phyloP scores from a whole-genome alignment of 2,113 vertebrate genomes.

The Apteryx owenii region DNA sequence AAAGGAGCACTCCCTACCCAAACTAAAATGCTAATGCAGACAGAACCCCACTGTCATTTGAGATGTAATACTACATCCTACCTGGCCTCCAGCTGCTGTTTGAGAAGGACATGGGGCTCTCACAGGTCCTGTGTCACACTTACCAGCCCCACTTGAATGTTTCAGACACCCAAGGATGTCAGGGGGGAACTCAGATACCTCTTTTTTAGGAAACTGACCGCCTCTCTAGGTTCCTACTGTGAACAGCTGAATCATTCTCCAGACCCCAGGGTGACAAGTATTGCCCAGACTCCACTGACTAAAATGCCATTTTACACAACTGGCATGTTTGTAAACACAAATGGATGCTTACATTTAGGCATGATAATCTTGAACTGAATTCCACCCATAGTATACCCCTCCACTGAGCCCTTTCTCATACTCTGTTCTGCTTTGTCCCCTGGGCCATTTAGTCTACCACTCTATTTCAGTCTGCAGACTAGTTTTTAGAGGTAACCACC shows the following conservation, averaged over 20 bases:
- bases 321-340: neutral
- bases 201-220: neutral
- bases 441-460: neutral
- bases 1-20: neutral
- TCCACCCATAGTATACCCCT: fast-evolving
- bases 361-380: neutral
- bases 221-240: neutral
- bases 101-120: neutral
- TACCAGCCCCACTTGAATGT: neutral
- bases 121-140: neutral
- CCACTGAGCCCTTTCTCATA: neutral
- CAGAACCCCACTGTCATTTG: neutral
- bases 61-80: neutral
- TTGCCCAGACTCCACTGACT: neutral
- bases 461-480: neutral
- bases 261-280: neutral
- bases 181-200: neutral
- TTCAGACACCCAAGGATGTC: neutral
- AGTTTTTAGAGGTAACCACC: neutral
- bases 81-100: neutral
- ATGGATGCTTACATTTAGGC: neutral
- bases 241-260: neutral
- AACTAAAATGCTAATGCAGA: neutral
- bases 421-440: too few species aligned
- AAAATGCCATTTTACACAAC: neutral